Base-by-base conservation (phyloP, 2,797 vertebrate species). In the Hybognathus amarus region DNA sequence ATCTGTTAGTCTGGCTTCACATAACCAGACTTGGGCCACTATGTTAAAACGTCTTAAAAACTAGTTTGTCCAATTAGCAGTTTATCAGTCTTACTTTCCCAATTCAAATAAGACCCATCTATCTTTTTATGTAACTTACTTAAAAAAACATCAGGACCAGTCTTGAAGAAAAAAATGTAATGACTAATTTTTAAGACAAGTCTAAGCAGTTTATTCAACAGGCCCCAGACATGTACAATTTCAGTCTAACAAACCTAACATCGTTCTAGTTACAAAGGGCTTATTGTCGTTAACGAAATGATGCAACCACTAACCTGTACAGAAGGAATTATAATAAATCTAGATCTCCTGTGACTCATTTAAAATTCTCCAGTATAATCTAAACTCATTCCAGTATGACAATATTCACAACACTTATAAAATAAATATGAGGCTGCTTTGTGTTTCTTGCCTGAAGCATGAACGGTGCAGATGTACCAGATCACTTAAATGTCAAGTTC, bases 401-500 rank as follows among this genome's bases (percentile, higher is more conserved):
- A 47, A 63, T 17, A 50, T 69, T 20, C 47, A 4, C 18, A 64
- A 64, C 30, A 17, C 4, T 50, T n/a, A 33, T 50, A 17, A 8
- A 64, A 73, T 36, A n/a, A 56, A 22, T 9, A 80, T 36, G 27
- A 79, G 7, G 22, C 10, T 20, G 59, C 42, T 64, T 22, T 56
- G 70, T 42, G 45, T 30, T 76, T 52, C 36, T 42, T 56, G 61
- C 47, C 47, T 54, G 4, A 15, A 47, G 69, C 36, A 24, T 45
- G 24, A 68, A 54, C 4, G 3, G 36, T 56, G 61, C 71, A 66
- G 18, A 82, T 52, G 56, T 11, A 75, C 17, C 47, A 68, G 63
- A 77, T 77, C 81, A 83, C 27, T 59, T 47, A 83, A 76, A 83
- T 33, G 33, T 67, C 71, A 76, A 56, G 42, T 52, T 56, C 47